Evolutionary conservation across 2,888 invertebrate genomes (phyloP).

Genomic region (Eutolmus rufibarbis): DNA sequence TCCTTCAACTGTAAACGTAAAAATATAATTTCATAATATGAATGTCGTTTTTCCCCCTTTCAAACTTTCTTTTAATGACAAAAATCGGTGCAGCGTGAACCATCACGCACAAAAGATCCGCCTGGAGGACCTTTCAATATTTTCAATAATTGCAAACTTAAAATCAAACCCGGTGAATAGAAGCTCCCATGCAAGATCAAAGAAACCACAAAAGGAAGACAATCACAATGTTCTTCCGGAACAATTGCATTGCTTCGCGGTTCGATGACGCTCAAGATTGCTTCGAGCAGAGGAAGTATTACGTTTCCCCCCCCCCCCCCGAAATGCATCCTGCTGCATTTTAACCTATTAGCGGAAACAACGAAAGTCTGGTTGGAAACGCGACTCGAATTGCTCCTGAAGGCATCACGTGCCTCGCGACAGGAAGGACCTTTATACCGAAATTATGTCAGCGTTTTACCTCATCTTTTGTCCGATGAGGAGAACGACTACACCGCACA

Average conservation of each 20-base stretch:
- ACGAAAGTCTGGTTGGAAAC: neutral
- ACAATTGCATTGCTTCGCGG: neutral
- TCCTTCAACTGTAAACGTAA: neutral
- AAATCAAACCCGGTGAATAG: neutral
- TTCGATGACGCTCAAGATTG: slow-evolving; percentile 17
- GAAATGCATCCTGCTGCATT: neutral
- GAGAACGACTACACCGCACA: neutral
- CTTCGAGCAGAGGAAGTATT: neutral
- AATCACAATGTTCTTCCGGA: neutral
- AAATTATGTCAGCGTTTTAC: neutral
- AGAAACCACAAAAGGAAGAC: neutral
- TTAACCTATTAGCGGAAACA: neutral
- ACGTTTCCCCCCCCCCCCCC: neutral
- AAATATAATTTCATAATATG: neutral
- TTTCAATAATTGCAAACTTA: neutral
- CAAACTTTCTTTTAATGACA: neutral
- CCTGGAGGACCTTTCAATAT: neutral
- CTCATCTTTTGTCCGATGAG: neutral
- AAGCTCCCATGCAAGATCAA: neutral
- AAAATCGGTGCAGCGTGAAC: neutral
- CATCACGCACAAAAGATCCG: neutral
- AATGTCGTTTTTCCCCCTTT: neutral
- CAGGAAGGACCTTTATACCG: neutral
- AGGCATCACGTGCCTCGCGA: neutral
- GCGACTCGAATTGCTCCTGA: neutral